Evolutionary conservation across 2,113 vertebrate genomes (phyloP).

Genomic region (Acinonyx jubatus): DNA sequence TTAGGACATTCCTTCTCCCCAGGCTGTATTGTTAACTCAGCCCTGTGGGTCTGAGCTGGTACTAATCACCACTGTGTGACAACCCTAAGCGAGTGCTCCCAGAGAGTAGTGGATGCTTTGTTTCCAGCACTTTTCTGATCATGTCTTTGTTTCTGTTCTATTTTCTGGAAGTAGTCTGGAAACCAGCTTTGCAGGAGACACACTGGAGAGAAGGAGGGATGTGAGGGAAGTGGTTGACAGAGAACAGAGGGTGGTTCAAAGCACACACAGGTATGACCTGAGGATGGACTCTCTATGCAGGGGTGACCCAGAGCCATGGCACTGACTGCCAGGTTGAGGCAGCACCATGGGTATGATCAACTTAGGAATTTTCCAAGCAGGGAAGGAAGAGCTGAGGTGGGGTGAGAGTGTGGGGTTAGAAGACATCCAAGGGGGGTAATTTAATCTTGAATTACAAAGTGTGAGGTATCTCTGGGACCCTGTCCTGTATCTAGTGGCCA

Average conservation of each 20-base stretch:
- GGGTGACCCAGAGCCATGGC: neutral
- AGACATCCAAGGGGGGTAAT: neutral
- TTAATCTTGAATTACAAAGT: neutral
- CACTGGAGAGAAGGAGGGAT: neutral
- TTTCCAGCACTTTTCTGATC: neutral
- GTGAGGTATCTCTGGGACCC: neutral
- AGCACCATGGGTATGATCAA: neutral
- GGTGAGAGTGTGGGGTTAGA: neutral
- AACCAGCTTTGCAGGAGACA: neutral
- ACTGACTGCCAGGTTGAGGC: neutral
- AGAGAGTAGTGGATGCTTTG: neutral
- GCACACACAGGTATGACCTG: accelerated
- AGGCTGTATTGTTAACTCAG: neutral
- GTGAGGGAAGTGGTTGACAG: neutral
- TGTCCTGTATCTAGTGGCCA: neutral
- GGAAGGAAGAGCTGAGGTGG: neutral
- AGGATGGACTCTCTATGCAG: neutral
- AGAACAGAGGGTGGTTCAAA: neutral
- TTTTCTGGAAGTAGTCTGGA: neutral
- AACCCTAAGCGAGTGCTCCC: neutral
- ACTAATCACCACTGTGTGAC: neutral
- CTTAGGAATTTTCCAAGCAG: neutral
- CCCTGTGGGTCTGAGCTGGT: neutral
- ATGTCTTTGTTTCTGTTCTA: neutral
- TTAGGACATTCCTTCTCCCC: neutral